Evolutionary conservation across 2,797 vertebrate genomes (phyloP).

Genomic region (Rostrhamus sociabilis): DNA sequence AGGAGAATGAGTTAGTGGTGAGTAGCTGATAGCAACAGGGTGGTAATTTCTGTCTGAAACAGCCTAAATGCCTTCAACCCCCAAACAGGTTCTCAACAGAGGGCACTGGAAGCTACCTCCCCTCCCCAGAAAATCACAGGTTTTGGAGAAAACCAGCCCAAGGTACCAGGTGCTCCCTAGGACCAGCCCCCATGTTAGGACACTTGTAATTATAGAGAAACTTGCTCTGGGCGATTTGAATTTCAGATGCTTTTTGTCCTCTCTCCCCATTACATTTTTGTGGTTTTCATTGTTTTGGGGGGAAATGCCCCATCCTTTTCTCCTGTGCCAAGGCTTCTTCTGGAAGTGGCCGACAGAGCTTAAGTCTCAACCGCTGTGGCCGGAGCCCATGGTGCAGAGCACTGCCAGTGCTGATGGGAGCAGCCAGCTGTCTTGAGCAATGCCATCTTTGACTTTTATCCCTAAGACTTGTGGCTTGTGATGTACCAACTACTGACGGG

Average conservation of each 20-base stretch:
- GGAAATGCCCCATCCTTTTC: not conserved
- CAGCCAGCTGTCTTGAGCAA: not conserved
- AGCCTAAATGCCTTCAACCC: not conserved
- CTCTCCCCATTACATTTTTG: not conserved
- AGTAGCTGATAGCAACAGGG: not conserved
- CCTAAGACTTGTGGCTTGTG: not conserved
- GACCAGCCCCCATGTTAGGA: not conserved
- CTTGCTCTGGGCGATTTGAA: not conserved
- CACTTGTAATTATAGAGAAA: not conserved
- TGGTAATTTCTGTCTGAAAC: not conserved
- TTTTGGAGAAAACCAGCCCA: not conserved
- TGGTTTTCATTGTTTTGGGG: not conserved
- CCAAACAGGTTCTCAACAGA: not conserved
- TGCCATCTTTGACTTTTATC: not conserved
- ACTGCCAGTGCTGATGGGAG: fast-evolving
- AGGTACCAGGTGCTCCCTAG: not conserved
- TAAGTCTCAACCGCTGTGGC: fast-evolving
- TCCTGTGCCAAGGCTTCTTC: not conserved
- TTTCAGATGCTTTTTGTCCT: not conserved
- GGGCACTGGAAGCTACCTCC: not conserved
- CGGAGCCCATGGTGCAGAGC: fast-evolving
- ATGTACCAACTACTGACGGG: not conserved
- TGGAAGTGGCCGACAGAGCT: not conserved
- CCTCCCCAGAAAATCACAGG: not conserved
- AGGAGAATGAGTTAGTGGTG: not conserved